These are phyloP conservation scores for Hippasteria phrygiana DNA, from an alignment of 53 echinoderm and acorn worm genomes.

Conservation along the genomic window DNA sequence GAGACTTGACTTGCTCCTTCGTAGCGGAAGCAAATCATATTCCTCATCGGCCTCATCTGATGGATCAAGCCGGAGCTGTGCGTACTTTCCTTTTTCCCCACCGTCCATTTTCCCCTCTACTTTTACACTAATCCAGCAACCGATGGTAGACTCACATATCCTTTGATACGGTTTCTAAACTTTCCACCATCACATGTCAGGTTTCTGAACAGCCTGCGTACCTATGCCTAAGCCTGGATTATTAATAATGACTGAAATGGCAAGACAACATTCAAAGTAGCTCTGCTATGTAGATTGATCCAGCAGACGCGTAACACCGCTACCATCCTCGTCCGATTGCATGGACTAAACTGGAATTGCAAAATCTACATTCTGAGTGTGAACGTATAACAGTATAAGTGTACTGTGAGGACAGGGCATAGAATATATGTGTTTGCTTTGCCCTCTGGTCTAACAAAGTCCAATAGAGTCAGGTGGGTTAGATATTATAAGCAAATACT, in stretches of 20 bases:
- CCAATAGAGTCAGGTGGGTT: constrained; percentile 33
- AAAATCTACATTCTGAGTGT: background rate
- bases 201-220: background rate
- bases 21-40: background rate
- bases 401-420: background rate
- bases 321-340: background rate
- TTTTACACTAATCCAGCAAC: background rate
- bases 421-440: background rate
- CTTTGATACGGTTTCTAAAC: background rate
- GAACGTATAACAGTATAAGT: background rate
- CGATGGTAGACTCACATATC: background rate
- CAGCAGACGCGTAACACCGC: background rate
- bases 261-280: background rate
- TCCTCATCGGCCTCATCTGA: constrained; percentile 36
- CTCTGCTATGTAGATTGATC: background rate
- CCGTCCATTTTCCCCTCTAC: constrained; percentile 2
- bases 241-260: background rate
- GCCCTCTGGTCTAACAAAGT: constrained; percentile 17
- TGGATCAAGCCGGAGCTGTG: background rate
- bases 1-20: background rate
- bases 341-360: background rate
- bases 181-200: background rate
- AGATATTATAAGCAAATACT: constrained; percentile 44
- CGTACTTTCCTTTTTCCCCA: constrained; percentile 7
- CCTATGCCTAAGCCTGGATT: background rate